Conservation (phyloP, 1,140 invertebrate genomes). For the Leptoteleia sp. region DNA sequence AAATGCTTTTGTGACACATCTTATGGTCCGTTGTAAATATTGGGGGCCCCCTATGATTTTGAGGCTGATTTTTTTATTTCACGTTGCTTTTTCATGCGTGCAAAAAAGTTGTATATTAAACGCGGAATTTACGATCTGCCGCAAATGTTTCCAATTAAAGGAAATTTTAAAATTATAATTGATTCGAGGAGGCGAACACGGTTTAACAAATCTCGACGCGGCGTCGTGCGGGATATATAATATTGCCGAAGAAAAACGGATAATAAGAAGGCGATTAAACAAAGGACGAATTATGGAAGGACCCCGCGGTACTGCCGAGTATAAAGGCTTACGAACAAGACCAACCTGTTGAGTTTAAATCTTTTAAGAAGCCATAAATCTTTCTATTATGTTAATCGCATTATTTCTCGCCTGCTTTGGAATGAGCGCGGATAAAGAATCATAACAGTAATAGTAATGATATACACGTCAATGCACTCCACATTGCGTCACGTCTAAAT, state of each 20-base stretch:
- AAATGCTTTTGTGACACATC: constrained; percentile 79
- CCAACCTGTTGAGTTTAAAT: constrained; percentile 79
- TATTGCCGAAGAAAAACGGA: not conserved
- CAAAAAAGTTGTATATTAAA: constrained; percentile 39
- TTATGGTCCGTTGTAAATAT: constrained; percentile 69
- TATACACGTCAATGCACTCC: constrained; percentile 25
- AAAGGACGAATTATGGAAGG: constrained; percentile 32
- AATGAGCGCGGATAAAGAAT: not conserved
- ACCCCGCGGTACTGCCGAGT: constrained; percentile 33
- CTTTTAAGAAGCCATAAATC: constrained; percentile 77
- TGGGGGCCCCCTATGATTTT: constrained; percentile 54
- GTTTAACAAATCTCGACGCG: not conserved
- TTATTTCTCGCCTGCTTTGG: constrained; percentile 65
- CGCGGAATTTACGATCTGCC: constrained; percentile 3
- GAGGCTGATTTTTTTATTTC: constrained; percentile 48
- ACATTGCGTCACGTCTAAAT: constrained; percentile 29
- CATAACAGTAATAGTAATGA: constrained; percentile 11
- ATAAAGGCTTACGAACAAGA: constrained; percentile 17
- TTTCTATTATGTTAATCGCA: constrained; percentile 75
- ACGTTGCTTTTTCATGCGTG: constrained; percentile 22
- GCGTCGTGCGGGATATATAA: no score
- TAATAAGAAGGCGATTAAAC: constrained; percentile 15
- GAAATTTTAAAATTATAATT: not conserved
- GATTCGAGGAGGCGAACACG: not conserved
- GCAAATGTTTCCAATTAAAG: constrained; percentile 19